Conservation (phyloP, 2,797 vertebrate genomes). For the Falco cherrug region DNA sequence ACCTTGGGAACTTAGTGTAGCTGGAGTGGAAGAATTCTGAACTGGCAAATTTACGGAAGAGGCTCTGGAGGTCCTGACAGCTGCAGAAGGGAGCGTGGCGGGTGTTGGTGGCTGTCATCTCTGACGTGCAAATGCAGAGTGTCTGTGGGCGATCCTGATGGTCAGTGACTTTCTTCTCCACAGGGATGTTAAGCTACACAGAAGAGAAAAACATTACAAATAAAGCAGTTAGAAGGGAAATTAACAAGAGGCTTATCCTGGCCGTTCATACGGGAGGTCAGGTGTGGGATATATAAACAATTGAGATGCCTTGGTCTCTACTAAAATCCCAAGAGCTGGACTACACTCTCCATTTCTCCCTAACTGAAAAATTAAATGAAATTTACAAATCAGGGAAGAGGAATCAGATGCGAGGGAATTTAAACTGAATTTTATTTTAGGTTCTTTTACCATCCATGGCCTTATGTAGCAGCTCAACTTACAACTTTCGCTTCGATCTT, state of each 20-base stretch:
- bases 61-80: conserved; percentile 82
- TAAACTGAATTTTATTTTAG: background rate
- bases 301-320: background rate
- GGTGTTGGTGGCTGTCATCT: conserved; percentile 88
- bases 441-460: background rate
- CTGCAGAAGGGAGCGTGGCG: conserved; percentile 86
- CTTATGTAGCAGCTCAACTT: background rate
- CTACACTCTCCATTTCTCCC: background rate
- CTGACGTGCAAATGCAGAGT: conserved; percentile 78
- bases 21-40: conserved; percentile 84
- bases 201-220: background rate
- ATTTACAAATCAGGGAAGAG: background rate
- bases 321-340: background rate
- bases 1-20: conserved; percentile 82
- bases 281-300: background rate
- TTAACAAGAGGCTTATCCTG: background rate
- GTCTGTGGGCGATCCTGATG: conserved; percentile 87
- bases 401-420: background rate
- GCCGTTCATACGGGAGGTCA: too few relatives aligned
- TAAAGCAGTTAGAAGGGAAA: background rate
- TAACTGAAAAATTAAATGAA: background rate
- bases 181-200: conserved; percentile 85
- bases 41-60: conserved; percentile 82
- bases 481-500: background rate
- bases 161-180: conserved; percentile 89